Conservation (phyloP, 2,888 invertebrate species). For the Agrotis ipsilon region DNA sequence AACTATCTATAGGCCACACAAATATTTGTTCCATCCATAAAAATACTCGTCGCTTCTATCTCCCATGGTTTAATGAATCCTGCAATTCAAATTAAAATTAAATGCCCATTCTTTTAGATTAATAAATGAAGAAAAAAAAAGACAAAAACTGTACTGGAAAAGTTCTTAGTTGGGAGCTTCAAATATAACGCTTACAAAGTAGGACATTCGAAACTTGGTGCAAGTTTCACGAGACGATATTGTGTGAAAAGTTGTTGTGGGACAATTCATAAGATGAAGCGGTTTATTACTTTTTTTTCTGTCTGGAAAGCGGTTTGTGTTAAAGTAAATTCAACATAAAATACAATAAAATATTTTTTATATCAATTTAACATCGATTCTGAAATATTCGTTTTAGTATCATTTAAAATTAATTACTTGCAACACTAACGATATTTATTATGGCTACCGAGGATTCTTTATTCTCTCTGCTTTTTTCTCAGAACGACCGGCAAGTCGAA, state of each 20-base stretch:
- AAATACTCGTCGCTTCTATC: not conserved
- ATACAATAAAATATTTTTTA: too few relatives aligned
- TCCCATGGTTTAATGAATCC: not conserved
- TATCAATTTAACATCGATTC: too few relatives aligned
- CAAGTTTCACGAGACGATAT: slow-evolving; percentile 63
- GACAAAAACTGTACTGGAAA: slow-evolving; percentile 42
- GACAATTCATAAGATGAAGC: slow-evolving; percentile 23
- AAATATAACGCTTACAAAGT: slow-evolving; percentile 69
- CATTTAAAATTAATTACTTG: too few relatives aligned
- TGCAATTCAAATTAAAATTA: not conserved
- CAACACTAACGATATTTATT: too few relatives aligned
- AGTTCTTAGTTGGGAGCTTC: slow-evolving; percentile 56
- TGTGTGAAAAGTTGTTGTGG: slow-evolving; percentile 36
- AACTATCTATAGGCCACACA: too few relatives aligned
- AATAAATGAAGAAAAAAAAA: slow-evolving; percentile 42
- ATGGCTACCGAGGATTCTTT: too few relatives aligned
- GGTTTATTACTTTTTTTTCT: slow-evolving; percentile 11
- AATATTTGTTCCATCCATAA: too few relatives aligned
- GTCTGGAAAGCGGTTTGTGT: too few relatives aligned
- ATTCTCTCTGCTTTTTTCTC: too few relatives aligned
- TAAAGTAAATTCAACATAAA: too few relatives aligned
- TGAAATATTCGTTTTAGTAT: too few relatives aligned
- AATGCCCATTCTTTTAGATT: not conserved
- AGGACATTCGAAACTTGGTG: slow-evolving; percentile 64
- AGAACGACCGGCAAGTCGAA: too few relatives aligned